Base-by-base conservation (phyloP, 2,888 invertebrate species). In the Cerastoderma edule region DNA sequence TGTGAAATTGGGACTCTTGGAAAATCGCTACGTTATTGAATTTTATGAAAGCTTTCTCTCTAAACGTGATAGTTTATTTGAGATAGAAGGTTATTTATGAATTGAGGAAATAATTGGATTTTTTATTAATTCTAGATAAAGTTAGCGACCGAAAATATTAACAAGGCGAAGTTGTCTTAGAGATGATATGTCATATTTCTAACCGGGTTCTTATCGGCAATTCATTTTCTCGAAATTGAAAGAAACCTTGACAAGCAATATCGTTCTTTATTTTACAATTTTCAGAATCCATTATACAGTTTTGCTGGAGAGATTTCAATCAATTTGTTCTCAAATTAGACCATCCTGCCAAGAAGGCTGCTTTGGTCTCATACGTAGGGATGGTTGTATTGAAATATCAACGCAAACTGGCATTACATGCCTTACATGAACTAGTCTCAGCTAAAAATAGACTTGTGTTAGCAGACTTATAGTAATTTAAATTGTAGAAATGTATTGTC, bases 91-190 rank as follows among this genome's bases (percentile, higher is more conserved):
- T 75, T 75, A 75, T 79, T 79, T 79, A 79, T 72, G 79, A 63
- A 64, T 67, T 60, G 70, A 68, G 68, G 50, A 73, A 71, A 67
- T 78, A 78, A 78, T 78, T 72, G 78, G 78, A 78, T 72, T 68
- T 71, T 78, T 70, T 75, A 72, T 73, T 70, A 78, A 78, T 78
- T 73, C 71, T 73, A 78, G 77, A 78, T 78, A 78, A 67, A 68
- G 72, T 72, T 72, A 67, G 68, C 67, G 64, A 72, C 65, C 71
- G 72, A 72, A 68, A n/a, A 71, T 71, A 60, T 60, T 60, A 60
- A 60, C 39, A 39, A 32, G 33, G 24, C 27, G n/a, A 60, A 22
- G 39, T 60, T 60, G 60, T 60, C 60, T 60, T 39, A 33, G 19
- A 13, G 24, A 60, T 16, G 35, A 60, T 60, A 60, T 22, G 39